These are phyloP conservation scores for Anableps anableps DNA, from an alignment of 2,797 vertebrate species.

Conservation along the genomic window DNA sequence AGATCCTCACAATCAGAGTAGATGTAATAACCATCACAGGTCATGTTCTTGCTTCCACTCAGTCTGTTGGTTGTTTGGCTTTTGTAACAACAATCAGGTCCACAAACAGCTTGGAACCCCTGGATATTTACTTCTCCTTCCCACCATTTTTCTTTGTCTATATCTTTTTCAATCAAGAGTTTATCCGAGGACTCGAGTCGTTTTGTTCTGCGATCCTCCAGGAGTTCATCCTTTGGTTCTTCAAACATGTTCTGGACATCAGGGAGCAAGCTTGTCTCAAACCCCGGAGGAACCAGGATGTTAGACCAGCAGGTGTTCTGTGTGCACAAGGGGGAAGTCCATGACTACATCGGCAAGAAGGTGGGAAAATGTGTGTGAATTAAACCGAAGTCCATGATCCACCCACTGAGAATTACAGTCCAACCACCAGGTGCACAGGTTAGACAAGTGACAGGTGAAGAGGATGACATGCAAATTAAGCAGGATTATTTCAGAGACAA, in stretches of 20 bases:
- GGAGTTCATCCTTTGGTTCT: conserved; percentile 11
- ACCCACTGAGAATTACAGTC: conserved; percentile 54
- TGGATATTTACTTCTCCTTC: not conserved
- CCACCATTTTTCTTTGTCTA: not conserved
- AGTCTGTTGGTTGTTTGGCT: not conserved
- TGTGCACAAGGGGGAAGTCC: conserved; percentile 70
- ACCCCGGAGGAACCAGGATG: conserved; percentile 20
- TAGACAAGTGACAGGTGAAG: conserved; percentile 20
- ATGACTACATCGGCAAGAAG: conserved; percentile 51
- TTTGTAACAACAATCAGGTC: not conserved
- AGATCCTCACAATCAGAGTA: not conserved
- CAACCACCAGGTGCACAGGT: conserved; percentile 64
- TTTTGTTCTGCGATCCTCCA: conserved; percentile 12
- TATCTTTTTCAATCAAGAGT: conserved; percentile 9
- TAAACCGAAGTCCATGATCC: conserved; percentile 41
- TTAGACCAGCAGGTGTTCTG: conserved; percentile 54
- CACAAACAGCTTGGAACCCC: not conserved
- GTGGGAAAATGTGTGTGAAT: conserved; percentile 34
- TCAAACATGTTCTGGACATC: conserved; percentile 26
- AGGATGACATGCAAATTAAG: conserved; percentile 60
- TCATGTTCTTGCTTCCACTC: conserved; percentile 11
- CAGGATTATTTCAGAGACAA: not conserved
- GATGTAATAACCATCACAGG: not conserved
- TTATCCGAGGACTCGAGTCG: not conserved
- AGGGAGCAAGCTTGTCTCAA: conserved; percentile 11